These are phyloP conservation scores for Rhinogobius similis DNA, from an alignment of 2,113 vertebrate genomes.

Conservation along the genomic window DNA sequence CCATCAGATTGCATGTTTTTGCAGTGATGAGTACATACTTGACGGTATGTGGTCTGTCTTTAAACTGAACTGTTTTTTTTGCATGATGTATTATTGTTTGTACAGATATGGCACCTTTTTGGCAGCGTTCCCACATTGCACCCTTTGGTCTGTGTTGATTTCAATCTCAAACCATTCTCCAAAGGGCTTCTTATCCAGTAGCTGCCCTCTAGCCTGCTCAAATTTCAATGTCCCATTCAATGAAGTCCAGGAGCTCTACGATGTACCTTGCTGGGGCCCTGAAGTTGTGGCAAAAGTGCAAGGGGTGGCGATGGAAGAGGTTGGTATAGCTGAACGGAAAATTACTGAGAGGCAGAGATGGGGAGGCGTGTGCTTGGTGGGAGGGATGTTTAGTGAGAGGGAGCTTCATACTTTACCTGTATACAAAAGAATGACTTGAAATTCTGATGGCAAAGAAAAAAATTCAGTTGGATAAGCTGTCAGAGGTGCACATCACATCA, in stretches of 20 bases:
- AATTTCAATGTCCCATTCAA: neutral
- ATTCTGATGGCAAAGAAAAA: neutral
- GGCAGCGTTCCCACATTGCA: neutral
- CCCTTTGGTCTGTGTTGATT: neutral
- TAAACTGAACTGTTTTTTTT: neutral
- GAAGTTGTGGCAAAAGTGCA: neutral
- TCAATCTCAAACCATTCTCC: neutral
- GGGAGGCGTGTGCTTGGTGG: neutral
- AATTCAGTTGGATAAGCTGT: neutral
- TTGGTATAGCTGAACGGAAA: conserved; percentile 43
- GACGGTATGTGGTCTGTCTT: neutral
- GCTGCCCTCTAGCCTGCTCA: neutral
- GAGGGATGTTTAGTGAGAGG: conserved; percentile 8
- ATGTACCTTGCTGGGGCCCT: neutral
- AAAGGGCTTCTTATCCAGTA: neutral
- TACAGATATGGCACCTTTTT: neutral
- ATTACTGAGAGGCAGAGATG: conserved; percentile 51
- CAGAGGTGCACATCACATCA: neutral
- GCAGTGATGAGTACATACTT: neutral
- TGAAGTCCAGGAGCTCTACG: neutral
- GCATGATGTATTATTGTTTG: neutral
- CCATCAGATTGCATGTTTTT: neutral
- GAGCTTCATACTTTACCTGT: neutral
- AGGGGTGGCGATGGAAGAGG: conserved; percentile 1
- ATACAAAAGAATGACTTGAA: conserved; percentile 17